Base-by-base conservation (phyloP, 2,113 vertebrate species). In the Cottus gobio region DNA sequence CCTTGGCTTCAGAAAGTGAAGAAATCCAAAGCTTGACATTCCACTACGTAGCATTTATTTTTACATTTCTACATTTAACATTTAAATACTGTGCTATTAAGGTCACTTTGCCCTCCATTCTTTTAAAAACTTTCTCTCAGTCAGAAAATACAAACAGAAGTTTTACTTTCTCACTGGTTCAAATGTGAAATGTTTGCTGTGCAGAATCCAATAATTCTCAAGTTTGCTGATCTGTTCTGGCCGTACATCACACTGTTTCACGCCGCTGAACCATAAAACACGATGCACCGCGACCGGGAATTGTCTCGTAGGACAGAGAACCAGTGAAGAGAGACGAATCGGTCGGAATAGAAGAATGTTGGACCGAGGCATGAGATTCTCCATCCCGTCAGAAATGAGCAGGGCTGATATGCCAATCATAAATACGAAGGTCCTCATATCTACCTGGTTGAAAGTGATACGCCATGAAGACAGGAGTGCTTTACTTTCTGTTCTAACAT, bases 221-320 rank as follows among this genome's bases (percentile, higher is more conserved):
- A 26, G 58, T 79, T 60, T 83, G 7, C 61, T 39, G n/a, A 57
- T 79, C 56, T 69, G 39, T 52, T 66, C 39, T 57, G 30, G 57
- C 57, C 68, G 71, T 62, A 64, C 70, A 74, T 71, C n/a, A 71
- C 52, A 57, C 61, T 70, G 75, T 72, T 82, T 86, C 50, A 84
- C 18, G 24, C 84, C 57, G 15, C 61, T 52, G 56, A 75, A 56
- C 62, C 63, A 31, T 67, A 57, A 80, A 87, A 76, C 58, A 67
- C 73, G 58, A 83, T 75, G 66, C 39, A 31, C 63, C 63, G 50
- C 63, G 34, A 85, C 69, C 22, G 50, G 57, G 73, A 82, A 56
- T 30, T 50, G 52, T 18, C 56, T 73, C 61, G 54, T 36, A 60
- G 58, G 60, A 60, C 31, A 11, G 50, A 63, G 42, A 52, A 79